Evolutionary conservation across 2,113 vertebrate species (phyloP).

Genomic region (Zosterops lateralis): DNA sequence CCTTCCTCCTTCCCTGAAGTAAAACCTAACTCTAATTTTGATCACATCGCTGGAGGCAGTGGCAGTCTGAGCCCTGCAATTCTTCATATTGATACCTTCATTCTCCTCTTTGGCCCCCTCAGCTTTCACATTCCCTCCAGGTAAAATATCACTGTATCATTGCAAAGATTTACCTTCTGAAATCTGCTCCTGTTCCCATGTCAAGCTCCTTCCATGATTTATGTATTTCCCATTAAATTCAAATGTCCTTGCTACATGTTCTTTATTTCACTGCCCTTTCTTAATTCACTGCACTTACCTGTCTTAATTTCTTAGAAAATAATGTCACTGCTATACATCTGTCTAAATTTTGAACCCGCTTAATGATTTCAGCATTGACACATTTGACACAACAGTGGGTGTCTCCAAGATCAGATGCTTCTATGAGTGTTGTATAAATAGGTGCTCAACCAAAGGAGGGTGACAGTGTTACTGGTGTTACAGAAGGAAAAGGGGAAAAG

Average conservation of each 20-base stretch:
- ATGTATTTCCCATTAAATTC: background rate
- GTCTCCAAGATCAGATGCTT: background rate
- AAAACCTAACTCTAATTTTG: background rate
- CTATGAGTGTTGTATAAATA: background rate
- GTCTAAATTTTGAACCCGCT: background rate
- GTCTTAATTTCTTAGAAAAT: background rate
- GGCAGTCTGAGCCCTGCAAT: background rate
- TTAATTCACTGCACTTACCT: background rate
- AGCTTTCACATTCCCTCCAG: background rate
- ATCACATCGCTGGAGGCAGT: background rate
- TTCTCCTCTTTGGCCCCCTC: background rate
- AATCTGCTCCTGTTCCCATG: background rate
- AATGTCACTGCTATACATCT: background rate
- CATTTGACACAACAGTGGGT: background rate
- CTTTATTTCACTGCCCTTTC: background rate
- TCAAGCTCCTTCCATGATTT: background rate
- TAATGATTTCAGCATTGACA: background rate
- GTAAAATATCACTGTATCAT: background rate
- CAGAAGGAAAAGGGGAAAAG: background rate
- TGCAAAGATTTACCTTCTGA: background rate
- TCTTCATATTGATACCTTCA: background rate
- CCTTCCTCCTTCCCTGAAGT: background rate
- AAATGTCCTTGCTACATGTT: background rate
- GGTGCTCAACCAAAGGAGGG: background rate
- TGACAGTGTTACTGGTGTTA: background rate